Evolutionary conservation across 2,113 vertebrate species (phyloP), one percentile per base, ranked within the genome.

Genomic region (Onychorhynchus coronatus): DNA sequence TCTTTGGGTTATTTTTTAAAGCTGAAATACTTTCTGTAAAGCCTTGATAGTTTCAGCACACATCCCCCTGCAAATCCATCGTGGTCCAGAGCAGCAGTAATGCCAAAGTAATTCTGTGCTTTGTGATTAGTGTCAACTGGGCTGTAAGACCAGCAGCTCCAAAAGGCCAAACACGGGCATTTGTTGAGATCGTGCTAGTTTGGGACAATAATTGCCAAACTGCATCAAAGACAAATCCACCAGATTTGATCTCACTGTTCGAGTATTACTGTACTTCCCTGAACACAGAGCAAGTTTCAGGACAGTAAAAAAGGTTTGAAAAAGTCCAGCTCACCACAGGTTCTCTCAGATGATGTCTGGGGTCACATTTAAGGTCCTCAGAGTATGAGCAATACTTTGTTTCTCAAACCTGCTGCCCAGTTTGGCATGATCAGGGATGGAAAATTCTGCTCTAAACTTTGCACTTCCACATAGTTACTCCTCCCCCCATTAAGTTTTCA

Each of bases 161-260:
- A 33, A 70, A 67, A 87, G 87, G 65, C 55, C 84, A 74, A 13
- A 62, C 70, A 27, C 20, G 33, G 62, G 73, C 33, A 47, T 87
- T 39, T 85, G 23, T 39, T 83, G 56, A 55, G 20, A 71, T 63
- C 55, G 25, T 2, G 3, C 33, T 12, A 85, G 20, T 74, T 67
- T 89, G 73, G 87, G 66, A 74, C 73, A 85, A 31, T 67, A 89
- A 91, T 22, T 96, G 91, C 42, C 89, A 84, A 89, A 78, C 42
- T 42, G 47, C 81, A 95, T 87, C 89, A 81, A 85, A 53, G 66
- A 71, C 56, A 93, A 93, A 89, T 78, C 73, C 74, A 78, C 33
- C 77, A 82, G 70, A 74, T 89, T 46, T 87, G 68, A 93, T 47
- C 24, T 83, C 46, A 39, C 47, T 72, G 30, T 28, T 53, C 0